Evolutionary conservation across 2,113 vertebrate genomes (phyloP).

Genomic region (Ctenomys sociabilis): DNA sequence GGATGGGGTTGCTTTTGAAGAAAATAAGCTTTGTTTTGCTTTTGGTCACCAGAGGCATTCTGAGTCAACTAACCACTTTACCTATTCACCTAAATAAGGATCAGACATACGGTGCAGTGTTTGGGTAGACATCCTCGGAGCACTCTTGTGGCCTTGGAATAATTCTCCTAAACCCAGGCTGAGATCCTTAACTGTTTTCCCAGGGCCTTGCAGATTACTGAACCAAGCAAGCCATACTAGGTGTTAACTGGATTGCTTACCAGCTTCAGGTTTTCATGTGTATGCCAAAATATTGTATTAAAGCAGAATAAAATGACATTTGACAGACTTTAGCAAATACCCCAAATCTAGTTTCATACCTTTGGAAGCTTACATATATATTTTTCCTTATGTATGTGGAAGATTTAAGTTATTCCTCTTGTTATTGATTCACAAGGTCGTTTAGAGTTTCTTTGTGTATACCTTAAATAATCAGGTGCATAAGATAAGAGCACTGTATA

Average conservation of each 20-base stretch:
- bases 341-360: background rate
- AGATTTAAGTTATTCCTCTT: slow-evolving; percentile 22
- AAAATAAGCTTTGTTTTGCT: background rate
- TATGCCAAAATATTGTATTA: background rate
- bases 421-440: slow-evolving; percentile 6
- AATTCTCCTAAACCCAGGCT: background rate
- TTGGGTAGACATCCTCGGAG: background rate
- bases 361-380: slow-evolving; percentile 16
- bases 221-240: background rate
- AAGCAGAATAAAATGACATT: slow-evolving; percentile 24
- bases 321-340: background rate
- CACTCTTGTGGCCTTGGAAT: background rate
- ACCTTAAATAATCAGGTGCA: background rate
- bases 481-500: background rate
- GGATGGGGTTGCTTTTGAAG: slow-evolving; percentile 1
- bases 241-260: background rate
- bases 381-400: background rate
- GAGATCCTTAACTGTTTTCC: background rate
- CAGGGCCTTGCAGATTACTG: background rate
- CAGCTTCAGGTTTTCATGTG: background rate
- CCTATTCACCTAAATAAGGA: background rate
- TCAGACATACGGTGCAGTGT: background rate
- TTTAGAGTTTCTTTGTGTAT: slow-evolving; percentile 36
- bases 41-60: background rate
- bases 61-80: background rate